Conservation (phyloP, 2,113 vertebrate species). For the Terrapene triunguis region DNA sequence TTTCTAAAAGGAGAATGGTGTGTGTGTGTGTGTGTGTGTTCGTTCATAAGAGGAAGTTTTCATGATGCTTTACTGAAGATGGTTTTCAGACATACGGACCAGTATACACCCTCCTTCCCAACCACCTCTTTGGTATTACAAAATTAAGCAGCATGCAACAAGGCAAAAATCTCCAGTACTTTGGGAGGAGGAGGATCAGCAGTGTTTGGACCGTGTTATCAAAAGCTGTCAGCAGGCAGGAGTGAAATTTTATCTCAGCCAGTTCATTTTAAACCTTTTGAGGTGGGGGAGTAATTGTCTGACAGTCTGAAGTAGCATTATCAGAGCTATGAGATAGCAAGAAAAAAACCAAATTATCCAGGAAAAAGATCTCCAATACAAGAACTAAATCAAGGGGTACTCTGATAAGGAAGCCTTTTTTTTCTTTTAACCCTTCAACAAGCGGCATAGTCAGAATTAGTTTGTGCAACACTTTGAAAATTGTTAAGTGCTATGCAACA, state of each 20-base stretch:
- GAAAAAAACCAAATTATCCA: not conserved
- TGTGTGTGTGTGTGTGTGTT: accelerated
- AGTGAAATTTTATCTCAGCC: slow-evolving; percentile 24
- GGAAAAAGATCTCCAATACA: not conserved
- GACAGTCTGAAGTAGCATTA: not conserved
- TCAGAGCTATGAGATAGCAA: not conserved
- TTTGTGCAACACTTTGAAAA: accelerated
- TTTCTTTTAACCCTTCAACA: accelerated
- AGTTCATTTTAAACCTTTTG: not conserved
- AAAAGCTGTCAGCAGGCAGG: slow-evolving; percentile 49
- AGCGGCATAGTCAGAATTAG: accelerated
- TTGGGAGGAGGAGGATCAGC: not conserved
- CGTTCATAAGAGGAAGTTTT: not conserved
- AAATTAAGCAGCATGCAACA: accelerated
- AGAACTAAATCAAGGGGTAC: not conserved
- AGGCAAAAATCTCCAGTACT: not conserved
- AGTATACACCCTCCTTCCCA: not conserved
- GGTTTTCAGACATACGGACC: not conserved
- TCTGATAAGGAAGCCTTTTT: not conserved
- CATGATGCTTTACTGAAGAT: not conserved
- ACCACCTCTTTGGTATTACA: not conserved
- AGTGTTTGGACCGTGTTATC: slow-evolving; percentile 5
- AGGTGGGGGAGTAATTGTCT: accelerated
- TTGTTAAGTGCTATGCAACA: accelerated
- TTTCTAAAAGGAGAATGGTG: not conserved